Base-by-base conservation (phyloP, 2,113 vertebrate genomes). In the Dryoscopus gambensis region DNA sequence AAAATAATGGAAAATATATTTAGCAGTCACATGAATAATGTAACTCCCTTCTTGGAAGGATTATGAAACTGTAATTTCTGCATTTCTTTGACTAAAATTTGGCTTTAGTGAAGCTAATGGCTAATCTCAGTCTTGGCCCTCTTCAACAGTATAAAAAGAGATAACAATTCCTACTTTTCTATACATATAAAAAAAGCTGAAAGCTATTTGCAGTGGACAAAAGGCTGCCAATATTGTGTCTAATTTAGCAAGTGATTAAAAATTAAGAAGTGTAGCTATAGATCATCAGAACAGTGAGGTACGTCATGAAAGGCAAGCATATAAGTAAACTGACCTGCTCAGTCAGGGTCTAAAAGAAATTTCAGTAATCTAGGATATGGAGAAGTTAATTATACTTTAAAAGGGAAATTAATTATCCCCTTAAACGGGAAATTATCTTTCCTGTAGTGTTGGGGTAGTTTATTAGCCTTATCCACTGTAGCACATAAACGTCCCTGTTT, bases 1-100 rank as follows among this genome's bases (percentile, higher is more conserved):
- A 94, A 95, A 96, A 93, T 95, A 95, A 91, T 77, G 95, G 93
- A 97, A 98, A 97, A 95, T 97, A 85, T 86, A 97, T 96, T 97
- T 96, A 95, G 85, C 82, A 91, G 95, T 95, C 86, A 93, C 94
- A 93, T 96, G 94, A 97, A 97, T 94, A 96, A 89, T 96, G 50
- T 74, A 97, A 95, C 39, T 96, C 69, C 42, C 77, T 92, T 96
- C 95, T 96, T 96, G 96, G 96, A 95, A 97, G 73, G 77, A 70
- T 86, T 80, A 53, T 49, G 81, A 89, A 76, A 84, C 85, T 77
- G 82, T 86, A 84, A 83, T 84, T 96, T 92, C 82, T 96, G 76
- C 76, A 71, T 90, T 91, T 94, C 77, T 95, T 98, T 88, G 78
- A 94, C 87, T 81, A 80, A 95, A 94, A 62, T 94, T 93, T 97